These are phyloP conservation scores for Anas platyrhynchos DNA, from an alignment of 2,113 vertebrate species.

Conservation along the genomic window DNA sequence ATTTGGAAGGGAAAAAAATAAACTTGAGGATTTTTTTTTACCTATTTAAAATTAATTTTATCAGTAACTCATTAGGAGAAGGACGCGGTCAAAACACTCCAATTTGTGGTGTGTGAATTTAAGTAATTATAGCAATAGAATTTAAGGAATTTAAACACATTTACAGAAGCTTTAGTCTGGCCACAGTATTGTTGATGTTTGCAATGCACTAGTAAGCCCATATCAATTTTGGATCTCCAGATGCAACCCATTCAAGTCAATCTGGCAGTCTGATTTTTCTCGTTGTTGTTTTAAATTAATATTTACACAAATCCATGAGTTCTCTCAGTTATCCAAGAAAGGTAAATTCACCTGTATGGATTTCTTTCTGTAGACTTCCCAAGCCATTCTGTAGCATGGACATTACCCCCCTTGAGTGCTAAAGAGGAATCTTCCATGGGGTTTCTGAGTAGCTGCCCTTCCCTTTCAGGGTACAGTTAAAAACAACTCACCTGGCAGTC, in stretches of 20 bases:
- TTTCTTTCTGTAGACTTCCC: neutral
- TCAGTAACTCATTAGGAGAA: neutral
- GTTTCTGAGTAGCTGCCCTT: neutral
- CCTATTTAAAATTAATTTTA: neutral
- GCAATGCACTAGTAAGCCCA: neutral
- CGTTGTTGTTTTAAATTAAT: neutral
- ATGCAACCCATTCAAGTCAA: neutral
- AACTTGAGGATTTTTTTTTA: neutral
- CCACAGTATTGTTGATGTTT: rapidly evolving
- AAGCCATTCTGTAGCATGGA: rapidly evolving
- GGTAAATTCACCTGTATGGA: rapidly evolving
- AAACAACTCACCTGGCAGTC: conserved; percentile 89
- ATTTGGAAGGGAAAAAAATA: neutral
- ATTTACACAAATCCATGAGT: neutral
- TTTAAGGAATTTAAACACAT: neutral
- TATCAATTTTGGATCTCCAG: rapidly evolving
- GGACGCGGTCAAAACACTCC: neutral
- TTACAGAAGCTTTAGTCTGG: neutral
- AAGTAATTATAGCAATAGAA: neutral
- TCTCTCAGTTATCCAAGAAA: neutral
- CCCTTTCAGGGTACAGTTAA: neutral
- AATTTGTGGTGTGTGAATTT: neutral
- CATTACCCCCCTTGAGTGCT: rapidly evolving
- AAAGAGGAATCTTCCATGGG: rapidly evolving
- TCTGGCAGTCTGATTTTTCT: too few relatives aligned